Conservation (phyloP, 2,888 invertebrate genomes). For the Volucella inanis region DNA sequence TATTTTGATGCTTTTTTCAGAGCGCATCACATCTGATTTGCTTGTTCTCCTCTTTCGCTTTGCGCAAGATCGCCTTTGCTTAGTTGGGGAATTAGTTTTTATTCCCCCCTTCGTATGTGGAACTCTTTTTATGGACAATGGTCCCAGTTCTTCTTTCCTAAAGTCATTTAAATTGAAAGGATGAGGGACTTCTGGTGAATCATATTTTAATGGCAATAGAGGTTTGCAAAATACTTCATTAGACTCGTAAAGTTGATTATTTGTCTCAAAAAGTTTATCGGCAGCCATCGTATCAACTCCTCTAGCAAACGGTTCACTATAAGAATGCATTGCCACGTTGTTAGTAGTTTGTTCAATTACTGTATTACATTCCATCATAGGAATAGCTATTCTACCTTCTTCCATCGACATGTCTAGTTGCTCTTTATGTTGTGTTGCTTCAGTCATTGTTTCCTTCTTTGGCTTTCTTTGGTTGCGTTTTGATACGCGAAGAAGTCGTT, state of each 20-base stretch:
- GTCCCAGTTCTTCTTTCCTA: not conserved
- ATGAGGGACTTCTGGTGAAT: not conserved
- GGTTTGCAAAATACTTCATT: constrained; percentile 60
- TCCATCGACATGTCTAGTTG: not conserved
- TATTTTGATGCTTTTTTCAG: constrained; percentile 11
- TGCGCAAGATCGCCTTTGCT: not conserved
- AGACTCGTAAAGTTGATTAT: not conserved
- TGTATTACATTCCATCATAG: too few relatives aligned
- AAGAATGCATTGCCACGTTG: too few relatives aligned
- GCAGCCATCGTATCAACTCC: too few relatives aligned
- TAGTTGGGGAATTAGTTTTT: not conserved
- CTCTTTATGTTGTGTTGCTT: too few relatives aligned
- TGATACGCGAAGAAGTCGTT: constrained; percentile 21
- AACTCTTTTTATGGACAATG: not conserved
- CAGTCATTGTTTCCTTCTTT: not conserved
- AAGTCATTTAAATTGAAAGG: not conserved
- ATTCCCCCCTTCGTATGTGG: too few relatives aligned
- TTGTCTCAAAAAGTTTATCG: not conserved
- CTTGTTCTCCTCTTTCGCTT: constrained; percentile 30
- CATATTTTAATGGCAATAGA: constrained; percentile 21
- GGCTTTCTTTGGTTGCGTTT: not conserved
- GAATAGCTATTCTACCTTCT: too few relatives aligned
- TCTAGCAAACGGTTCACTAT: too few relatives aligned
- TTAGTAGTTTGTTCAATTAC: too few relatives aligned
- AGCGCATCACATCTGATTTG: not conserved